These are phyloP conservation scores for Rhea pennata DNA, from an alignment of 2,113 vertebrate species.

Conservation along the genomic window DNA sequence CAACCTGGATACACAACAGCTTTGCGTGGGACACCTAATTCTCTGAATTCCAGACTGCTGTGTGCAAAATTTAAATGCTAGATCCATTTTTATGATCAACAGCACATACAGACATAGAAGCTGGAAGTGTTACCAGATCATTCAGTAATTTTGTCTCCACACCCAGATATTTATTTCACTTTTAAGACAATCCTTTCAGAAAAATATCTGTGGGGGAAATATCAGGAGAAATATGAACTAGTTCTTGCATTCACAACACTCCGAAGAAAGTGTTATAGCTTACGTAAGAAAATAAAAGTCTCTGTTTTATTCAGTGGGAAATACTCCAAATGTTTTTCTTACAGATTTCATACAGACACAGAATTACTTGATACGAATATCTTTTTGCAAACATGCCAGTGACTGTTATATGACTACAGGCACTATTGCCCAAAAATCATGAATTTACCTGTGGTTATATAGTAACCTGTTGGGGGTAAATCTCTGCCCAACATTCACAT, in stretches of 20 bases:
- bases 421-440: neutral
- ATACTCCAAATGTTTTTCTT: neutral
- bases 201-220: neutral
- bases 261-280: neutral
- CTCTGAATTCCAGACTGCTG: neutral
- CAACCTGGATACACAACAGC: neutral
- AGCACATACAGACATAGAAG: neutral
- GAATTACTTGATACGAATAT: neutral
- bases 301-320: neutral
- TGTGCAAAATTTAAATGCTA: neutral
- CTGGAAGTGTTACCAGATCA: neutral
- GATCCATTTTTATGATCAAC: conserved; percentile 31
- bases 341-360: neutral
- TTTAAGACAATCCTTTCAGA: neutral
- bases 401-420: neutral
- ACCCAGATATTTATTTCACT: neutral
- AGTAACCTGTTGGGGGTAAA: neutral
- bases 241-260: neutral
- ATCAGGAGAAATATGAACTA: neutral
- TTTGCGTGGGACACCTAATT: neutral
- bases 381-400: neutral
- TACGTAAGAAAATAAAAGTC: neutral
- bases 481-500: neutral
- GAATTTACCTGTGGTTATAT: neutral
- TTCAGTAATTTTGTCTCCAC: neutral